Base-by-base conservation (phyloP, 2,797 vertebrate genomes). In the Poecilia wingei region DNA sequence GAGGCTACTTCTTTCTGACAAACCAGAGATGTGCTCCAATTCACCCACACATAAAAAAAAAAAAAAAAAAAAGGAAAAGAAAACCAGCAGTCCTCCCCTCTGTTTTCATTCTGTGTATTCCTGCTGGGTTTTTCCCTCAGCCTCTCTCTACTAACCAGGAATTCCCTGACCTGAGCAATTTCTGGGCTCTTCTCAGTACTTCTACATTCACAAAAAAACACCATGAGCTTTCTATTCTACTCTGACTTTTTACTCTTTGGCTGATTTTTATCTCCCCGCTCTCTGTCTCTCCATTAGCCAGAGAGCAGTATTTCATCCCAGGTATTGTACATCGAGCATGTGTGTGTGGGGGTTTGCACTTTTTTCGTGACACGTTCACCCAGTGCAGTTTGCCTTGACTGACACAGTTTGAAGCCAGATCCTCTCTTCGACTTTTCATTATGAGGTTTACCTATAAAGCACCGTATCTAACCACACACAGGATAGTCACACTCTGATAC, bases 241-340 rank as follows among this genome's bases (percentile, higher is more conserved):
- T 93, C 81, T 85, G 77, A 76, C 49, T 12, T 73, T 87, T 72
- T 68, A n/a, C 46, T 80, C 41, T 78, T 93, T 92, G 89, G 94
- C 91, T 96, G 90, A 95, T 96, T 95, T 94, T 95, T 94, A 95
- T 95, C 92, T 93, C 93, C 86, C 93, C 95, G 95, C 87, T 94
- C 82, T 92, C 80, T 91, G 76, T 95, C 92, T 95, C 95, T 96
- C 95, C 95, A 96, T 96, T 98, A 99, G 98, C 98, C 95, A 99
- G 97, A 97, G 98, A 99, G 95, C 98, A 99, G 94, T 99, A 99
- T 98, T 97, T 98, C 97, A 98, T 99, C 97, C 97, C 98, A 99
- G 98, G 98, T 99, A 95, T 87, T 85, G 93, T 94, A 98, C 95
- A 96, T 95, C 92, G 89, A 95, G 91, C 92, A 94, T 92, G 93